A percentile compares a stretch with the other conserved stretches of the same genome.
phyloP scores from a whole-genome alignment of 2,888 invertebrate species.

The Lithodes maja region DNA sequence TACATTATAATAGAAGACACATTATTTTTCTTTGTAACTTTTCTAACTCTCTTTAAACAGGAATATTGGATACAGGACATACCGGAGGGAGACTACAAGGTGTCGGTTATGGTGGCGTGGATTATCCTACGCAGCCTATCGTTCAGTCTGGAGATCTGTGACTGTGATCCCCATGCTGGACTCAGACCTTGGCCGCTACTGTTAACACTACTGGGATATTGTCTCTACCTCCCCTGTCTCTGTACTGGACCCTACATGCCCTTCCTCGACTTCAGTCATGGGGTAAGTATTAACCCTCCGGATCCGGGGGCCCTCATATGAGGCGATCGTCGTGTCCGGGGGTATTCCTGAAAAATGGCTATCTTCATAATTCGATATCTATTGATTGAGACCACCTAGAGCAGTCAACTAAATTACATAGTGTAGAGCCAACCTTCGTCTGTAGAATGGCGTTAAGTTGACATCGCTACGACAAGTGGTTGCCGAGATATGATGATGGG shows the following conservation, averaged over 20 bases:
- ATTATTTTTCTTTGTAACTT: too few relatives aligned
- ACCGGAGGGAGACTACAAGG: constrained; percentile 65
- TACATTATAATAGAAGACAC: too few relatives aligned
- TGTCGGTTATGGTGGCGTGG: constrained; percentile 70
- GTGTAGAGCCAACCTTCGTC: too few relatives aligned
- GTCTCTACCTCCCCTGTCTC: constrained; percentile 67
- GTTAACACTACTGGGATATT: constrained; percentile 60
- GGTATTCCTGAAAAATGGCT: too few relatives aligned
- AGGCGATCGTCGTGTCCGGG: too few relatives aligned
- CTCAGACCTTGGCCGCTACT: constrained; percentile 40
- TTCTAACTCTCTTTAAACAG: constrained; percentile 4
- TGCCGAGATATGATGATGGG: too few relatives aligned
- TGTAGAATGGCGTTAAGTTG: too few relatives aligned
- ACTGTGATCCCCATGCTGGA: constrained; percentile 57
- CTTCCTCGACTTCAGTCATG: constrained; percentile 58
- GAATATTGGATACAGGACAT: constrained; percentile 58
- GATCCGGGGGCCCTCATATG: too few relatives aligned
- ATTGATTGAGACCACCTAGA: too few relatives aligned
- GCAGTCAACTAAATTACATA: too few relatives aligned
- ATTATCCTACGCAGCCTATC: constrained; percentile 68
- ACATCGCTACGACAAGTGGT: too few relatives aligned
- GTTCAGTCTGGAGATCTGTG: constrained; percentile 66
- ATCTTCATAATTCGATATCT: too few relatives aligned
- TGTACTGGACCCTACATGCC: constrained; percentile 70
- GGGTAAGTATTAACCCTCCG: constrained; percentile 41